Evolutionary conservation across 2,888 invertebrate species (phyloP), one percentile per base, ranked within the genome.

Genomic region (Pterostichus madidus): DNA sequence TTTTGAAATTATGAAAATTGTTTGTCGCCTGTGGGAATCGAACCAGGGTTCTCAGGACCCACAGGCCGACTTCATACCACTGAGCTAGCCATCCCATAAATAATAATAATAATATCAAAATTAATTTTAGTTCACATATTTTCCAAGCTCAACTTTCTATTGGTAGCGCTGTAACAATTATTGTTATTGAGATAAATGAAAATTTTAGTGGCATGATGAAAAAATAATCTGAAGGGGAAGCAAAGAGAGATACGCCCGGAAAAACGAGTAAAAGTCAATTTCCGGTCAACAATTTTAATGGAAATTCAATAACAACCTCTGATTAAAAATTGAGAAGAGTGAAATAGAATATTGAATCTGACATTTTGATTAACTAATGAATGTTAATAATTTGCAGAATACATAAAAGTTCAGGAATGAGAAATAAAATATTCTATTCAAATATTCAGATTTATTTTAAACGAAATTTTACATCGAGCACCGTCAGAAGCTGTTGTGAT

Each of bases 271-370:
- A 71, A 71, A 71, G 44, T 11, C 44, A 71, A 44, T 71, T 71
- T 71, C 44, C 68, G 24, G 46, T 71, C 44, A 24, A 71, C 68
- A 71, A 64, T 39, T 71, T 24, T 71, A 44, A 71, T 71, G 68
- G 68, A 71, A 71, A 71, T 71, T 71, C 68, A 71, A 71, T 71
- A 71, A 44, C 32, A 32, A 35, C 39, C 44, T 44, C 68, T 71
- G 68, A 46, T 71, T 71, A 44, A 71, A 64, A 44, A 71, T 44
- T 44, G 44, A 15, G 68, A 64, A 6, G 39, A 71, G 10, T 71
- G 68, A 44, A 71, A 71, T 39, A 44, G 46, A 71, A 44, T 71
- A 44, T n/a, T 35, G 13, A 0, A n/a, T 32, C 10, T 11, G 6
- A 13, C n/a, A 64, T 64, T 64, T 32, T 64, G 13, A 39, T 39